Evolutionary conservation across 2,888 invertebrate genomes (phyloP).

Genomic region (Campaea margaritaria): DNA sequence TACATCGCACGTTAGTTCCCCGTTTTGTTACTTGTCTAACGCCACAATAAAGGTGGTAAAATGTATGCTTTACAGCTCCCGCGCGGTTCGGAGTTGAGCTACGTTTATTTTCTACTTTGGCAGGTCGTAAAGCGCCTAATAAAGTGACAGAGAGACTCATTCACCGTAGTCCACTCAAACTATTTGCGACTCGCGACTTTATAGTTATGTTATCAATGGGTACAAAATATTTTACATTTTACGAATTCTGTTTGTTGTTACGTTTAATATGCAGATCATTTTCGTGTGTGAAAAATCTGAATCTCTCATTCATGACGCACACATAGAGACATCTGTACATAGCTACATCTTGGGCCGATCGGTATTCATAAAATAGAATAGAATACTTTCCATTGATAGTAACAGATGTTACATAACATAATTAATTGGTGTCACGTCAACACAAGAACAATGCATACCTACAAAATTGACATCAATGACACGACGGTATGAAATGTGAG

Average conservation of each 20-base stretch:
- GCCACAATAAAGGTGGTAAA: conserved; percentile 30
- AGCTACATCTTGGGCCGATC: too few species aligned
- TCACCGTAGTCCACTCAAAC: conserved; percentile 14
- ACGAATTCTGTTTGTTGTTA: too few species aligned
- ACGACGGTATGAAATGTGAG: conserved; percentile 24
- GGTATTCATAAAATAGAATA: not conserved
- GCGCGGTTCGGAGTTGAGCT: conserved; percentile 24
- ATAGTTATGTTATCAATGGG: too few species aligned
- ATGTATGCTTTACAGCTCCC: conserved; percentile 33
- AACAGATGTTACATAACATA: conserved; percentile 17
- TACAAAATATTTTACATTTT: too few species aligned
- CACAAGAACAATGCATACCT: conserved; percentile 37
- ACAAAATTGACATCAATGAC: conserved; percentile 36
- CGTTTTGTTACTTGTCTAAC: conserved; percentile 26
- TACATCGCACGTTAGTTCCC: conserved; percentile 33
- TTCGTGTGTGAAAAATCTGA: too few species aligned
- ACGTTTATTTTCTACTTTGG: conserved; percentile 25
- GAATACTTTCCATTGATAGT: too few species aligned
- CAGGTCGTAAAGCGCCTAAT: conserved; percentile 28
- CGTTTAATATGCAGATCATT: too few species aligned
- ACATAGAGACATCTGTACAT: too few species aligned
- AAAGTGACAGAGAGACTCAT: conserved; percentile 25
- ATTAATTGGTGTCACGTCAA: conserved; percentile 42
- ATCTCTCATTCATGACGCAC: too few species aligned
- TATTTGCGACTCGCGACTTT: not conserved